phyloP scores from a whole-genome alignment of 2,113 vertebrate species.

The Lathamus discolor region DNA sequence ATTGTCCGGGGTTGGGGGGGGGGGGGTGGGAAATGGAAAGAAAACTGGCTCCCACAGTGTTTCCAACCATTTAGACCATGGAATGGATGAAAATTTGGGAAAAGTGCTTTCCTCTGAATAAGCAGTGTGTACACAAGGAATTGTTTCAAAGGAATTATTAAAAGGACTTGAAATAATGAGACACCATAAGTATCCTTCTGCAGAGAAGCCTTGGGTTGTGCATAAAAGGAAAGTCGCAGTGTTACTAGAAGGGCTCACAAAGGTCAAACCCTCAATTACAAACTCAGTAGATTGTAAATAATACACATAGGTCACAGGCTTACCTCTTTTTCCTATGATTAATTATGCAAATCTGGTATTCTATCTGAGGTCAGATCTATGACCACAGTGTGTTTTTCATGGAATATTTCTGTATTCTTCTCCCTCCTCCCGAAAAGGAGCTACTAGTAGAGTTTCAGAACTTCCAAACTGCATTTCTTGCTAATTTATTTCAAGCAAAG shows the following conservation, averaged over 20 bases:
- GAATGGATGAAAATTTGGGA: not conserved
- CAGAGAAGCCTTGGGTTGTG: not conserved
- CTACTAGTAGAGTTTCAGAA: not conserved
- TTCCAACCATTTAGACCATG: not conserved
- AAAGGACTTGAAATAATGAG: not conserved
- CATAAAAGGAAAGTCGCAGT: not conserved
- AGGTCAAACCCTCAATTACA: conserved; percentile 71
- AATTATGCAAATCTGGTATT: conserved; percentile 66
- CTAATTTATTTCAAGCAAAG: conserved; percentile 69
- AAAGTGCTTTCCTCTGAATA: not conserved
- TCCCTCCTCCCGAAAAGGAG: not conserved
- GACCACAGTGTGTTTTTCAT: not conserved
- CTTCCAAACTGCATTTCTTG: conserved; percentile 22
- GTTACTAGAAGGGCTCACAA: not conserved
- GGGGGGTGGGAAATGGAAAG: not conserved
- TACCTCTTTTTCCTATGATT: conserved; percentile 62
- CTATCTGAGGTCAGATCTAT: conserved; percentile 39
- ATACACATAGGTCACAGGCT: conserved; percentile 37
- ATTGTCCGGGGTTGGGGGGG: too few species aligned
- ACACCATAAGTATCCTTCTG: accelerated
- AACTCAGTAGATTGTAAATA: conserved; percentile 66
- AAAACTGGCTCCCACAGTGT: not conserved
- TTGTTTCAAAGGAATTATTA: not conserved
- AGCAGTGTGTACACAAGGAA: not conserved
- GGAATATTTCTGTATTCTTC: conserved; percentile 16